Base-by-base conservation (phyloP, 2,888 invertebrate genomes). In the Euclidia mi region DNA sequence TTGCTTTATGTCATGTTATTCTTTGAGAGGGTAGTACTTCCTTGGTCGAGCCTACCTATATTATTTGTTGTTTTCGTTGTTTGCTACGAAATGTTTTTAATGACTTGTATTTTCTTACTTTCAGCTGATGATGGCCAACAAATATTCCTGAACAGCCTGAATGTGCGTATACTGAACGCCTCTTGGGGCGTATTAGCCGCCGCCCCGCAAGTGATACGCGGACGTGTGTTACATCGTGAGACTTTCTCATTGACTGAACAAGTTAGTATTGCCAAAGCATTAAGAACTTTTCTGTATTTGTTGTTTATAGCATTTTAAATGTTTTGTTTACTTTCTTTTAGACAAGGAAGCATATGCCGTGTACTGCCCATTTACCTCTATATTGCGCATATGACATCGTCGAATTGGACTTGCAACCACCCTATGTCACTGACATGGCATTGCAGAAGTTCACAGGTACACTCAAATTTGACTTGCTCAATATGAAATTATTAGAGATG, bases 381-480 rank as follows among this genome's bases (percentile, higher is more conserved):
- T 97, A 98, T 57, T 98, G 98, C 79, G 97, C 97, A 56, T 98
- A 98, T 90, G 97, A 98, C 79, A 96, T 99, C 31, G 98, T 98
- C 31, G 99, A 99, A 89, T 95, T 99, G 55, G 96, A 97, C 56
- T 91, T 99, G 44, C 95, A 95, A 61, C 96, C 96, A 20, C 98
- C 98, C 0, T 84, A 96, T 56, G 95, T 99, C 1, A 96, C 96
- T 2, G 86, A 95, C 47, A 95, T 96, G 44, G 97, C 98, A 35
- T 82, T 98, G 18, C 91, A 95, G 44, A 86, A 91, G 48, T 98
- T 98, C 83, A 94, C 95, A 88, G 96, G 98, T 97, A 70, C n/a
- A n/a, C n/a, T n/a, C n/a, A n/a, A n/a, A n/a, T n/a, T n/a, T n/a
- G n/a, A n/a, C n/a, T n/a, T n/a, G n/a, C n/a, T n/a, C n/a, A n/a